phyloP scores from a whole-genome alignment of 1,140 invertebrate species.

The Tetramorium alpestre region DNA sequence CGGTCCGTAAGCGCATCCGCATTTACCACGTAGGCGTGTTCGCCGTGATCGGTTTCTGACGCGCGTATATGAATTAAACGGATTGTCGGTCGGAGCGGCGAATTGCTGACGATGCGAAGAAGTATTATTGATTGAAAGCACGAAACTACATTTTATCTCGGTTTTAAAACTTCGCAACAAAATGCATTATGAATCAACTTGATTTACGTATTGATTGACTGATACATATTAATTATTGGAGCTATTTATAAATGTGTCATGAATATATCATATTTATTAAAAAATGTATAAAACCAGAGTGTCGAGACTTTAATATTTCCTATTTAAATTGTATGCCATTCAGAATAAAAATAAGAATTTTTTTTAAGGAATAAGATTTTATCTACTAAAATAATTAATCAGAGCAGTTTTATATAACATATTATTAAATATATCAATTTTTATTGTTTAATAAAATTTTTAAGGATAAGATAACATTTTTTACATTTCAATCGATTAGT shows the following conservation, averaged over 20 bases:
- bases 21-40: background rate
- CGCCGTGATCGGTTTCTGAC: background rate
- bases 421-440: background rate
- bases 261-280: background rate
- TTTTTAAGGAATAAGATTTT: background rate
- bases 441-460: background rate
- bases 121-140: background rate
- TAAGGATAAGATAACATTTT: background rate
- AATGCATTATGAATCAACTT: background rate
- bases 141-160: background rate
- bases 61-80: background rate
- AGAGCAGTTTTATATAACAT: background rate
- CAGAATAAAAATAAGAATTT: background rate
- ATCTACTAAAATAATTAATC: background rate
- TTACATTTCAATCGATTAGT: background rate
- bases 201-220: background rate
- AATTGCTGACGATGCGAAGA: background rate
- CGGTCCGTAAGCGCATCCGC: slow-evolving; percentile 11
- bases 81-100: background rate
- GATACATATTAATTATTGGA: background rate
- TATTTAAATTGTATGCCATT: background rate
- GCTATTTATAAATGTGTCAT: background rate
- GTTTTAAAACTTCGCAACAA: background rate
- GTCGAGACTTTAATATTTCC: background rate
- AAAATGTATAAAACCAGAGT: background rate